Percentiles rank a stretch among this genome's conserved stretches.
These are phyloP conservation scores for Clavelina lepadiformis DNA, from an alignment of 23 tunicate species.

Conservation along the genomic window DNA sequence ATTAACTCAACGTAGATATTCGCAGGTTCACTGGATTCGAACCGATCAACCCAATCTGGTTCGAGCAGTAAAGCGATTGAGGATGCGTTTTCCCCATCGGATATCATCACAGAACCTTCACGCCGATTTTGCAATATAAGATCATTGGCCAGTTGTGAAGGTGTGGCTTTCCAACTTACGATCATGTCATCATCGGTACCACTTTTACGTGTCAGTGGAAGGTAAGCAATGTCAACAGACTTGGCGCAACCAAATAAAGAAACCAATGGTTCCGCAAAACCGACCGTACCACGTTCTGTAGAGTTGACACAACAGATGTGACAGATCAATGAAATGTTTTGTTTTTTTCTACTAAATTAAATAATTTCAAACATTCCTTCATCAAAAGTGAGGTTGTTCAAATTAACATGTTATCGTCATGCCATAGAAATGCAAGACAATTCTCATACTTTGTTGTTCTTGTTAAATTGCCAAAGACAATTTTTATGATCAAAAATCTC, in stretches of 20 bases:
- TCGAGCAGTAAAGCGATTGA: constrained; percentile 19
- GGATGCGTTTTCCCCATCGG: constrained; percentile 40
- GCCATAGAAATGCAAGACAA: no score
- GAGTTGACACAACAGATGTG: background rate
- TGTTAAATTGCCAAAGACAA: no score
- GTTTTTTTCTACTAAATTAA: no score
- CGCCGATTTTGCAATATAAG: constrained; percentile 6
- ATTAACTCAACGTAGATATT: constrained; percentile 34
- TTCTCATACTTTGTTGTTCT: no score
- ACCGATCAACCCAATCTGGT: constrained; percentile 43
- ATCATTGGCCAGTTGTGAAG: constrained; percentile 1
- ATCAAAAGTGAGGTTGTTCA: no score
- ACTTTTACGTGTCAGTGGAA: constrained; percentile 43
- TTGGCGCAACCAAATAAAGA: constrained; percentile 10
- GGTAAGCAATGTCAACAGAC: constrained; percentile 5
- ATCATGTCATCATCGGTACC: constrained; percentile 50
- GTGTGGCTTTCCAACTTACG: constrained; percentile 26
- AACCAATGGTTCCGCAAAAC: constrained; percentile 17
- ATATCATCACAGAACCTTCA: constrained; percentile 25
- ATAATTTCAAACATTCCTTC: no score
- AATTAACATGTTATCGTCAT: no score
- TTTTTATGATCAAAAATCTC: no score
- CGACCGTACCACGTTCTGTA: constrained; percentile 55
- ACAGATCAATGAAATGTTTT: no score
- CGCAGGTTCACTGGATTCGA: constrained; percentile 17